phyloP scores from a whole-genome alignment of 2,888 invertebrate genomes.

The Diarsia dahlii region DNA sequence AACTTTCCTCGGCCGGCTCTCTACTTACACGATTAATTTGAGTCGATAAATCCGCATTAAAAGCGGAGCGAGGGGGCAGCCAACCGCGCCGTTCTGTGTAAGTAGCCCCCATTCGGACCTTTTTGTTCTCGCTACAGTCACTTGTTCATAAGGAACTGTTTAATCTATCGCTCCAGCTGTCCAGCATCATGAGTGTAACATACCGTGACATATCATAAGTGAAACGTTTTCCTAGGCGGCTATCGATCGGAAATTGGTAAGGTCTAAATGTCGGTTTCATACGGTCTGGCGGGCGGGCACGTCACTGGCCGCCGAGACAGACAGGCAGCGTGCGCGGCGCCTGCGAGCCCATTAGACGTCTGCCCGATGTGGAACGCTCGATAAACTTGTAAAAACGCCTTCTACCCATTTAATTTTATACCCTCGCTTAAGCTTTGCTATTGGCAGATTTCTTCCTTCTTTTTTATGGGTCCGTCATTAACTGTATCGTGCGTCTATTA shows the following conservation, averaged over 20 bases:
- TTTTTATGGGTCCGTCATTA: constrained; percentile 85
- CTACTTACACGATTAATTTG: constrained; percentile 90
- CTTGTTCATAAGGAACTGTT: constrained; percentile 76
- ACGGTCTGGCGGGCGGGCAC: constrained; percentile 72
- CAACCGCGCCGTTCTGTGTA: constrained; percentile 85
- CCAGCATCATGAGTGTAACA: constrained; percentile 65
- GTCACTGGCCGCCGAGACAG: constrained; percentile 85
- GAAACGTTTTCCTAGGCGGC: constrained; percentile 70
- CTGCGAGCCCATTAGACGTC: constrained; percentile 88
- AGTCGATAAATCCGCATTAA: constrained; percentile 90
- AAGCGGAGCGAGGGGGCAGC: constrained; percentile 85
- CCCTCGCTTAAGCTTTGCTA: constrained; percentile 88
- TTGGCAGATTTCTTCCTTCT: constrained; percentile 88
- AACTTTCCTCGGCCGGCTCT: constrained; percentile 85
- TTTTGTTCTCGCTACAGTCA: constrained; percentile 82
- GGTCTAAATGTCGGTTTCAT: constrained; percentile 74
- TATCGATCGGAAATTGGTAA: constrained; percentile 80
- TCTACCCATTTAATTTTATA: constrained; percentile 90
- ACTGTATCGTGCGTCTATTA: constrained; percentile 85
- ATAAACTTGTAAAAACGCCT: constrained; percentile 91
- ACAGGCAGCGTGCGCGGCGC: constrained; percentile 89
- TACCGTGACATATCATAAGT: constrained; percentile 71
- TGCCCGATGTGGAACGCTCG: constrained; percentile 89
- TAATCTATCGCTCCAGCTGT: constrained; percentile 70
- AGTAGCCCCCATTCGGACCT: constrained; percentile 83